Conservation (phyloP, 2,888 invertebrate species). For the Cryptocephalus primarius region DNA sequence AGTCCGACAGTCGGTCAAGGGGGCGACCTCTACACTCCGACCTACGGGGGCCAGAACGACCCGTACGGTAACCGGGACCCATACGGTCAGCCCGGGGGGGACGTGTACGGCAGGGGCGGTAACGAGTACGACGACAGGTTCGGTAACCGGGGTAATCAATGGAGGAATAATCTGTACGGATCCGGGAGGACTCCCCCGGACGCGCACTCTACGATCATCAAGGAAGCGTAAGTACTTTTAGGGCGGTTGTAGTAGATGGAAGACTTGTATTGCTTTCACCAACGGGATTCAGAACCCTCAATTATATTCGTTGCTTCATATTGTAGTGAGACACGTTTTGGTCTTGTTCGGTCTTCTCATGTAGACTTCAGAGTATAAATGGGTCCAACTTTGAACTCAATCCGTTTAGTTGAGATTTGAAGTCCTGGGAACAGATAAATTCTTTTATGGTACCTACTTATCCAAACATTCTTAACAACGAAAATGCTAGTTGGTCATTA, state of each 20-base stretch:
- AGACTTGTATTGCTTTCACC: too few relatives aligned
- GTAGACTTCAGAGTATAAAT: too few relatives aligned
- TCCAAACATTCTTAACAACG: too few relatives aligned
- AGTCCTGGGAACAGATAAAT: too few relatives aligned
- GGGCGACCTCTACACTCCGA: background rate
- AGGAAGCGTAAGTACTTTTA: constrained; percentile 27
- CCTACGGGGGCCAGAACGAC: constrained; percentile 7
- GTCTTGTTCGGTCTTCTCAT: too few relatives aligned
- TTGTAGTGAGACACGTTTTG: too few relatives aligned
- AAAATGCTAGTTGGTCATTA: too few relatives aligned
- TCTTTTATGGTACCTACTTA: too few relatives aligned
- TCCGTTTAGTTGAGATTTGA: too few relatives aligned
- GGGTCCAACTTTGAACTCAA: too few relatives aligned
- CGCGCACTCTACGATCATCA: constrained; percentile 24
- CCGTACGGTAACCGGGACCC: constrained; percentile 3
- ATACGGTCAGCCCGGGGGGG: constrained; percentile 2
- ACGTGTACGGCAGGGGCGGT: constrained; percentile 5
- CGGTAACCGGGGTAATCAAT: constrained; percentile 6
- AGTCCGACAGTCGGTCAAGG: constrained; percentile 1
- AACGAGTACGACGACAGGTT: constrained; percentile 6
- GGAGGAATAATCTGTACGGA: constrained; percentile 13
- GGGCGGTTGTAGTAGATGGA: background rate
- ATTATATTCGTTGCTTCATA: too few relatives aligned
- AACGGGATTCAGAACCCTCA: too few relatives aligned
- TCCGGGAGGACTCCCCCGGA: constrained; percentile 5